Conservation (phyloP, 2,797 vertebrate species). For the Erpetoichthys calabaricus region DNA sequence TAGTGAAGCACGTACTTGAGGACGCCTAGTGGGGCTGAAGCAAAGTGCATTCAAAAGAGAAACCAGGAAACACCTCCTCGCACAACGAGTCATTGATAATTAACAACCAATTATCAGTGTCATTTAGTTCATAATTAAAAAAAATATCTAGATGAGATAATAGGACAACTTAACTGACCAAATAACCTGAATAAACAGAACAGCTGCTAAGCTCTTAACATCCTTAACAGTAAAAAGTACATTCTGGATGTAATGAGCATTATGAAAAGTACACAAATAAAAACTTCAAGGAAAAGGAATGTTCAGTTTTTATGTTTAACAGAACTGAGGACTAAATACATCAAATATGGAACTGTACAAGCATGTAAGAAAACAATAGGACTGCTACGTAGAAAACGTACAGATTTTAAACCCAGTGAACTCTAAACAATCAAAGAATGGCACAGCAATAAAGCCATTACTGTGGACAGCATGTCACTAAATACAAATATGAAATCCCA, state of each 20-base stretch:
- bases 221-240: neutral
- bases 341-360: conserved; percentile 46
- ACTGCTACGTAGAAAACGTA: conserved; percentile 48
- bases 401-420: conserved; percentile 38
- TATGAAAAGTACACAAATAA: neutral
- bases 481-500: conserved; percentile 33
- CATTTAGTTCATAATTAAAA: too few relatives aligned
- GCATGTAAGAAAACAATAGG: conserved; percentile 43
- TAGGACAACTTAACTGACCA: too few relatives aligned
- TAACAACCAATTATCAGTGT: too few relatives aligned
- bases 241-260: neutral
- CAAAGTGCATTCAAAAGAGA: too few relatives aligned
- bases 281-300: conserved; percentile 11
- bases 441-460: conserved; percentile 38
- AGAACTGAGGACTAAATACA: conserved; percentile 51
- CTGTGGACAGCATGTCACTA: conserved; percentile 34
- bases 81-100: too few relatives aligned
- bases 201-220: too few relatives aligned
- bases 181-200: too few relatives aligned
- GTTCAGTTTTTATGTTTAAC: conserved; percentile 40
- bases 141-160: too few relatives aligned
- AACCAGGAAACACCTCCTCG: too few relatives aligned
- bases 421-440: conserved; percentile 29
- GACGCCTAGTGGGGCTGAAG: too few relatives aligned
- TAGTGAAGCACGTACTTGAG: too few relatives aligned